Base-by-base conservation (phyloP, 2,797 vertebrate species). In the Lycodopsis pacificus region DNA sequence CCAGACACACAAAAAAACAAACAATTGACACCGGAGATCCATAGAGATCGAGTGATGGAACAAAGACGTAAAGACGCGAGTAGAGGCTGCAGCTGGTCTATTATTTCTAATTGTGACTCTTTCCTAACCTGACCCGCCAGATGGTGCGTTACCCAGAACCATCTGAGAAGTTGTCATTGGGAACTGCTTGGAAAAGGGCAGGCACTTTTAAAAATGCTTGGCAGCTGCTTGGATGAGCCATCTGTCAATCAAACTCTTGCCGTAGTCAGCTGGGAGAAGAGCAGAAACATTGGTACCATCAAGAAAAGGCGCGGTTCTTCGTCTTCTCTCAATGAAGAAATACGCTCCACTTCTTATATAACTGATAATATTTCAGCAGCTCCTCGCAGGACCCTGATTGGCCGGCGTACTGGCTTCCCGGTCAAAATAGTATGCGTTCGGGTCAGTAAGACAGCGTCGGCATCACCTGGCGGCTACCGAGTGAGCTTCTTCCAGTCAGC, bases 381-480 rank as follows among this genome's bases (percentile, higher is more conserved):
- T 22, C n/a, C 10, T 51, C 49, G 11, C 22, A 27, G 22, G 51
- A 7, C 13, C 22, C 51, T 25, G 51, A 27, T 27, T 12, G 6
- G 22, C 13, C n/a, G 1, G 20, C 13, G n/a, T 12, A 12, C 49
- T 53, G 49, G n/a, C 11, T 22, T 19, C 17, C 46, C 19, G 7
- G 7, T 48, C 19, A 48, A 48, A 48, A 48, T 0, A 63, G 71
- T 25, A 69, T 66, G n/a, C 40, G 32, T 56, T 20, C 15, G 53
- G 53, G 53, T 17, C 14, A 30, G 13, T 56, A 30, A 15, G 42
- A 65, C 49, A 64, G 17, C 22, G 48, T 69, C 63, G 66, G 68
- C 49, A 73, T 73, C 69, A 73, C 27, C 61, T 54, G 42, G 36
- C 65, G 71, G 75, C 25, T 70, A 62, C 48, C 68, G 58, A 51